These are phyloP conservation scores for Folsomia manolachei DNA, from an alignment of 2,888 invertebrate genomes.

Conservation along the genomic window DNA sequence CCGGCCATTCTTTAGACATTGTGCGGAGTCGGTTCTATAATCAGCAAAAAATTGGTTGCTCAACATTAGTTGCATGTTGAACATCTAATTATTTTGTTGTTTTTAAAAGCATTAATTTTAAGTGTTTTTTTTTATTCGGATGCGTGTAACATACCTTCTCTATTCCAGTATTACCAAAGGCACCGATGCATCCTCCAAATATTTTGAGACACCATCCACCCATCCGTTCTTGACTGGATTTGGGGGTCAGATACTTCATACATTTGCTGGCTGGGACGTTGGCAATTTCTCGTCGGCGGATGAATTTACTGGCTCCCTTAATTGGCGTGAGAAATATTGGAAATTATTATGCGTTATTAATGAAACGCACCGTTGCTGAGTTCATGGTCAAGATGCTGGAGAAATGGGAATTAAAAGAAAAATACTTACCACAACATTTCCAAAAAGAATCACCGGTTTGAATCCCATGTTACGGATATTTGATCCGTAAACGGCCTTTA, in stretches of 20 bases:
- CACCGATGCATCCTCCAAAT: neutral
- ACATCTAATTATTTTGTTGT: too few species aligned
- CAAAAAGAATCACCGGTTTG: neutral
- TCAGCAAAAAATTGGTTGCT: too few species aligned
- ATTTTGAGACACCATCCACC: neutral
- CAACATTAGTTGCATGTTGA: too few species aligned
- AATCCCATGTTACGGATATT: neutral
- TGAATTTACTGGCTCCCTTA: slow-evolving; percentile 4
- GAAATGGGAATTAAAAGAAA: too few species aligned
- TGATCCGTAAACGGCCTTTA: neutral
- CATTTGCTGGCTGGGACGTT: neutral
- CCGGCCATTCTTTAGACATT: neutral
- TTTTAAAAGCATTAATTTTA: too few species aligned
- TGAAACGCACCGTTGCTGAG: too few species aligned
- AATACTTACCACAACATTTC: slow-evolving; percentile 1
- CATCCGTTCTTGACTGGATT: neutral
- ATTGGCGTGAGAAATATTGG: neutral
- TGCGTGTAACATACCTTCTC: neutral
- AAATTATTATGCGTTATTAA: too few species aligned
- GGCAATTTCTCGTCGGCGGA: neutral
- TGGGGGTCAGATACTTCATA: neutral
- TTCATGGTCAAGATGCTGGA: too few species aligned
- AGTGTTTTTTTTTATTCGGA: too few species aligned
- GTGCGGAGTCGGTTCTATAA: neutral
- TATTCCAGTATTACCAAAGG: neutral